Evolutionary conservation across 2,888 invertebrate genomes (phyloP).

Genomic region (Tipula helvola): DNA sequence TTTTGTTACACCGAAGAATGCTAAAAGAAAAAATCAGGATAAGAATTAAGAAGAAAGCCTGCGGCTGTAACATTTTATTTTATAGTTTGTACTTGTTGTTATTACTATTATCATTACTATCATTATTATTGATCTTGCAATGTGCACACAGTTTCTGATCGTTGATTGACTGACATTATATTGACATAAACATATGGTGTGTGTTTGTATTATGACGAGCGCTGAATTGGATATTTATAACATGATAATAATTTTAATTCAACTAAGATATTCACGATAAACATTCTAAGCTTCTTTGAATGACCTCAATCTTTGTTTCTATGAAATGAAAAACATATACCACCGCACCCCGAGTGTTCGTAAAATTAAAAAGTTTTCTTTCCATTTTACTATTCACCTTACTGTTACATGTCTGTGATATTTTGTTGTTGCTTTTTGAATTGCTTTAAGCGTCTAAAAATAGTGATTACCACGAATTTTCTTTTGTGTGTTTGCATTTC

Average conservation of each 20-base stretch:
- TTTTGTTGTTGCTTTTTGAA: neutral
- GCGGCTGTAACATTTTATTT: neutral
- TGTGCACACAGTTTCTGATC: conserved; percentile 14
- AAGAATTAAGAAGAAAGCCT: neutral
- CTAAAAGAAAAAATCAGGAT: neutral
- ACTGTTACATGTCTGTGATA: neutral
- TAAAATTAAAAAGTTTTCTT: neutral
- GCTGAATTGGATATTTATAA: conserved; percentile 22
- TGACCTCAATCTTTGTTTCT: neutral
- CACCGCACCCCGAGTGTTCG: neutral
- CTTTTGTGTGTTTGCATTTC: neutral
- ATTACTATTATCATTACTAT: neutral
- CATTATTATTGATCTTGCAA: neutral
- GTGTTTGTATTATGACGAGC: neutral
- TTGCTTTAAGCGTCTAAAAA: neutral
- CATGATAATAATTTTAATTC: conserved; percentile 27
- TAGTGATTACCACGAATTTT: neutral
- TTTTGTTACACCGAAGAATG: neutral
- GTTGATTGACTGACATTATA: conserved; percentile 18
- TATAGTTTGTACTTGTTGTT: neutral
- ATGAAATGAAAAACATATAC: neutral
- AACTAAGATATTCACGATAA: neutral
- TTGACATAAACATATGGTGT: conserved; percentile 27
- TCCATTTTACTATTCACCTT: neutral
- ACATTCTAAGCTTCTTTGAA: neutral